Conservation (phyloP, 2,113 vertebrate genomes). For the Paramormyrops kingsleyae region DNA sequence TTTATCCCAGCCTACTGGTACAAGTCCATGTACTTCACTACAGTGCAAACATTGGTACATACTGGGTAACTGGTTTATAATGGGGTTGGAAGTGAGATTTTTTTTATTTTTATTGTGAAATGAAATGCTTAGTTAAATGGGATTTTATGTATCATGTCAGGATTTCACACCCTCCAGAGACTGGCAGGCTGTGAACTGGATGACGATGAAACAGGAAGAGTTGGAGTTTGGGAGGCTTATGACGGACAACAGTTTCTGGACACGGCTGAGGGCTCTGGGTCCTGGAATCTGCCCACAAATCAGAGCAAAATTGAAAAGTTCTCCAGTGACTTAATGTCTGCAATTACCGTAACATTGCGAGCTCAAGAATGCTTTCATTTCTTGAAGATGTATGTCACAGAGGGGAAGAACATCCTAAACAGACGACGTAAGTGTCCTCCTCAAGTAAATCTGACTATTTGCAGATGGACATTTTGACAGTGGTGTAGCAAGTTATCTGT, state of each 20-base stretch:
- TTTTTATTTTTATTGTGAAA: background rate
- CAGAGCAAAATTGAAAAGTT: background rate
- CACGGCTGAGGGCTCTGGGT: background rate
- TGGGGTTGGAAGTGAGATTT: too few relatives aligned
- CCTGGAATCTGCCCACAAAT: background rate
- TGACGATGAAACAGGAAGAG: background rate
- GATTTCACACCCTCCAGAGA: background rate
- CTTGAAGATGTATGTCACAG: constrained; percentile 7
- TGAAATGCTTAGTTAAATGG: background rate
- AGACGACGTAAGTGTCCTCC: background rate
- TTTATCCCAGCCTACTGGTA: background rate
- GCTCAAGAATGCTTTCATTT: constrained; percentile 1
- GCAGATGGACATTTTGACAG: background rate
- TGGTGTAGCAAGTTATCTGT: background rate
- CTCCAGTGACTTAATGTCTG: background rate
- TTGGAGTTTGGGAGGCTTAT: background rate
- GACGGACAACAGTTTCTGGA: constrained; percentile 3
- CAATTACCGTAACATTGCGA: background rate
- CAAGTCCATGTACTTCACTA: background rate
- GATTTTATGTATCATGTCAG: background rate
- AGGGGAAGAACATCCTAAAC: constrained; percentile 1
- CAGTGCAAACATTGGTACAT: background rate
- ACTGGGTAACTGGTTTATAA: background rate
- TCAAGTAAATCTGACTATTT: background rate
- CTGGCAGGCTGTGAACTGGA: background rate